Conservation (phyloP, 2,888 invertebrate species). For the Coenonympha glycerion region DNA sequence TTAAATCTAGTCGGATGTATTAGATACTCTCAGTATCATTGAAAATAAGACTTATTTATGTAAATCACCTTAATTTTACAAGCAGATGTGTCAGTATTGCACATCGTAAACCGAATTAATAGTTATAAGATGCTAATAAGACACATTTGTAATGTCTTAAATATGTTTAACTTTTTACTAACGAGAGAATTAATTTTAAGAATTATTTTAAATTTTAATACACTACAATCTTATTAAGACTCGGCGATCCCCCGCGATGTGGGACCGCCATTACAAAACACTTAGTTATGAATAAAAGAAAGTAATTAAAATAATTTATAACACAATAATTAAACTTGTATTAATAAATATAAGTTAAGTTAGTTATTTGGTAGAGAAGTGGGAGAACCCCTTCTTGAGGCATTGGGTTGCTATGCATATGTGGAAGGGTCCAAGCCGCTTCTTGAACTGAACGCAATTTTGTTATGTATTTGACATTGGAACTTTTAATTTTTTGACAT, state of each 20-base stretch:
- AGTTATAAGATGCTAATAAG: neutral
- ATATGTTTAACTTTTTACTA: neutral
- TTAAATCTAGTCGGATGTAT: no score
- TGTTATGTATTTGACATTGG: no score
- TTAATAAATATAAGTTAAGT: neutral
- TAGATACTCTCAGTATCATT: no score
- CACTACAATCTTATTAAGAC: neutral
- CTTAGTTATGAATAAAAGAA: neutral
- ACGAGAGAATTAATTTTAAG: neutral
- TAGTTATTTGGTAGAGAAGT: neutral
- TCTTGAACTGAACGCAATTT: no score
- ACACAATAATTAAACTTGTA: neutral
- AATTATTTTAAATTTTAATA: slow-evolving; percentile 2
- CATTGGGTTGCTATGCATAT: no score
- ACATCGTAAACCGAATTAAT: neutral
- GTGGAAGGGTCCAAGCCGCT: no score
- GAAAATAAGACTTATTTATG: no score
- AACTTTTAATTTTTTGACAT: no score
- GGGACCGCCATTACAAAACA: neutral
- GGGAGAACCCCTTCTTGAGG: no score
- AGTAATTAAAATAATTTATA: neutral
- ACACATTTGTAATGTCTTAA: neutral
- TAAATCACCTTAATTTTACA: neutral
- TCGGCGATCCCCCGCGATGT: neutral
- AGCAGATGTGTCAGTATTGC: neutral